Base-by-base conservation (phyloP, 2,797 vertebrate species). In the Cuniculus paca region DNA sequence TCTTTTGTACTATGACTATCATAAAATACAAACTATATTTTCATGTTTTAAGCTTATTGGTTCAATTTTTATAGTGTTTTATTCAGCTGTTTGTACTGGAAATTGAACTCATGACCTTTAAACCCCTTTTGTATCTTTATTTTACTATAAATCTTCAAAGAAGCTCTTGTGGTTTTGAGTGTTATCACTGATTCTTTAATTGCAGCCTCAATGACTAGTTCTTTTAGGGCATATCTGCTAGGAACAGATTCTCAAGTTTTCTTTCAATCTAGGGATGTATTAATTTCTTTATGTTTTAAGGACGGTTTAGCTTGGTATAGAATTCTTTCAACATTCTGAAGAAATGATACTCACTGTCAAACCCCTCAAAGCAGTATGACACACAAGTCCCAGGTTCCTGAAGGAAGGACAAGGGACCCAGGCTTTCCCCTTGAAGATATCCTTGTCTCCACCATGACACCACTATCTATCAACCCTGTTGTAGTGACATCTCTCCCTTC, bases 261-360 rank as follows among this genome's bases (percentile, higher is more conserved):
- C 28, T 28, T 89, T 88, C 56, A 75, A 58, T 82, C 20, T 91
- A 2, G 28, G 87, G 4, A 16, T 87, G 52, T 79, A 48, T 85
- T 88, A 20, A 82, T 78, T 70, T 91, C 26, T 65, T 83, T 6
- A 72, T 90, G 83, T 90, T 90, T 89, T 17, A 85, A 81, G 48
- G 48, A 65, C 22, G 50, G 54, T 92, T 87, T 78, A 81, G 61
- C 75, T 90, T 28, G 22, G 36, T 90, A 42, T 79, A 65, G 42
- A 88, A 74, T 86, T 81, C 72, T 89, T 92, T 94, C 28, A 70
- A 31, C 22, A 74, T 9, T 70, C 61, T 28, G 85, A 87, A 82
- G 52, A 36, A 60, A 19, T 72, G 22, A 24, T n/a, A n/a, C n/a
- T n/a, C n/a, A n/a, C 17, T 84, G 84, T 84, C 39, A 42, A 42